Evolutionary conservation across 2,797 vertebrate species (phyloP).

Genomic region (Okamejei kenojei): DNA sequence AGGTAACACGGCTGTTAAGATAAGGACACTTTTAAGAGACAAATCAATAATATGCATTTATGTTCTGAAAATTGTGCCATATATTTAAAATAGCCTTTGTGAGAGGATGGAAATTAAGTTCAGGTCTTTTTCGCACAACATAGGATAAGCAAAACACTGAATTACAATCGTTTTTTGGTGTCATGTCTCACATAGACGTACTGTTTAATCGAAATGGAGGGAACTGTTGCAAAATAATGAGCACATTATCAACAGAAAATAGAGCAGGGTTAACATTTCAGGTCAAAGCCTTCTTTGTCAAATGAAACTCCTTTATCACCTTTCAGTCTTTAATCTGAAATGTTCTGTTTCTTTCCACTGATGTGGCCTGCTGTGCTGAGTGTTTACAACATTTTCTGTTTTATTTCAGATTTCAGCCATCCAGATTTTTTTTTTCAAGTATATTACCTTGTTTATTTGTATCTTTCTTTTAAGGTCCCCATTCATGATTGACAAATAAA

Average conservation of each 20-base stretch:
- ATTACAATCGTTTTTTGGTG: not conserved
- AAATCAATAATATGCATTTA: not conserved
- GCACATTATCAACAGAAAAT: no score
- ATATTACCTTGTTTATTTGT: not conserved
- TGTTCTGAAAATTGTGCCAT: not conserved
- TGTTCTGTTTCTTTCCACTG: no score
- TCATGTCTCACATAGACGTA: not conserved
- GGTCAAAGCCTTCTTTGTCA: no score
- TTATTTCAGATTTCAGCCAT: no score
- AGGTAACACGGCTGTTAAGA: not conserved
- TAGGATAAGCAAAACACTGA: slow-evolving; percentile 15
- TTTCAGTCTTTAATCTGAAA: no score
- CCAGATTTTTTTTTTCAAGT: no score
- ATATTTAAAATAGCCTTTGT: not conserved
- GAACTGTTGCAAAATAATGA: not conserved
- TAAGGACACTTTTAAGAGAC: not conserved
- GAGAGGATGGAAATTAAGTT: not conserved
- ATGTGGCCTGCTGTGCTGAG: no score
- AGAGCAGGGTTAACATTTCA: no score
- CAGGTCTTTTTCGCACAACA: not conserved
- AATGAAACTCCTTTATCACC: no score
- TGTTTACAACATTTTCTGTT: no score
- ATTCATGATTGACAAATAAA: slow-evolving; percentile 2
- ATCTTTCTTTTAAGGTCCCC: not conserved
- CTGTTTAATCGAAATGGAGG: not conserved